Evolutionary conservation across 2,888 invertebrate genomes (phyloP).

Genomic region (Phytoseiulus persimilis): DNA sequence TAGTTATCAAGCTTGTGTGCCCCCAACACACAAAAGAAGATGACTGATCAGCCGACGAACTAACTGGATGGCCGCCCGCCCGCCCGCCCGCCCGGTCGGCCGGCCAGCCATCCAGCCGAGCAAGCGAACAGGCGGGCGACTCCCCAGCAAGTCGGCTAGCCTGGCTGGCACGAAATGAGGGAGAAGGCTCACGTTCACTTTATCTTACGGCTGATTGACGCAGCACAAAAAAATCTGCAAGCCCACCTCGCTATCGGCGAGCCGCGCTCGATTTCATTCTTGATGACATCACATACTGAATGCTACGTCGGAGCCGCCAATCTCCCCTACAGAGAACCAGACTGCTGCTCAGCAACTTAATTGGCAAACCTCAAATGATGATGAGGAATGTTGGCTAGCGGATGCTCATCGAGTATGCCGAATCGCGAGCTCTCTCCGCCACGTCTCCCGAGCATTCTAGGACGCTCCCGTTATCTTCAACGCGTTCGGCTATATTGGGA

Average conservation of each 20-base stretch:
- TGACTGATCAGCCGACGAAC: neutral
- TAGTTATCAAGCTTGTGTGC: neutral
- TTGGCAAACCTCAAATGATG: neutral
- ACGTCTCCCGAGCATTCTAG: too few relatives aligned
- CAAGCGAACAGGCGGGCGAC: neutral
- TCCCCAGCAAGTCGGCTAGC: neutral
- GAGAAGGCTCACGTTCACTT: constrained; percentile 30
- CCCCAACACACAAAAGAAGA: constrained; percentile 5
- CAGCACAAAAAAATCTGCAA: constrained; percentile 13
- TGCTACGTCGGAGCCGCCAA: neutral
- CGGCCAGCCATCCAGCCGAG: neutral
- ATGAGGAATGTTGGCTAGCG: too few relatives aligned
- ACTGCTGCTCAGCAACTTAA: neutral
- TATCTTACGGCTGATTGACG: constrained; percentile 33
- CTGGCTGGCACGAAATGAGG: neutral
- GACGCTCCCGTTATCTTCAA: too few relatives aligned
- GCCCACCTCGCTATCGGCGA: neutral
- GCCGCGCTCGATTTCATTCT: neutral
- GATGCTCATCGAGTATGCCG: too few relatives aligned
- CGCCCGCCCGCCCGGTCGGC: too few relatives aligned
- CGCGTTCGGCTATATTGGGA: too few relatives aligned
- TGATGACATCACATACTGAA: neutral
- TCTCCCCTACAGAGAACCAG: too few relatives aligned
- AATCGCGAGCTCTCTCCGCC: too few relatives aligned
- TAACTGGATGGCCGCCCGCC: neutral